phyloP scores from a whole-genome alignment of 2,113 vertebrate species.

The Buteo buteo region DNA sequence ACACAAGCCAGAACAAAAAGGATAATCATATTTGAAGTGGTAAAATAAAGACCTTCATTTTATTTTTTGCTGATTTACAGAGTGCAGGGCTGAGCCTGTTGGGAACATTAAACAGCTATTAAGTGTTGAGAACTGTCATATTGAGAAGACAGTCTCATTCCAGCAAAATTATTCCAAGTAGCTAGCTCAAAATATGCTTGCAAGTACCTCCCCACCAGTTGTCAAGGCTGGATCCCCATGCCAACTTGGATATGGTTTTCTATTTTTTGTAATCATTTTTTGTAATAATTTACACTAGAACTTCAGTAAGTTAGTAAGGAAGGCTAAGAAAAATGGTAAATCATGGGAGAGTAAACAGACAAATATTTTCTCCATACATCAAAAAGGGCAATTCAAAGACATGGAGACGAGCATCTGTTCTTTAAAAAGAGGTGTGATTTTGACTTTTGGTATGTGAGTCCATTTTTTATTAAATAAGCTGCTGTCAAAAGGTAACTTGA shows the following conservation, averaged over 20 bases:
- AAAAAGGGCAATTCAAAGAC: background rate
- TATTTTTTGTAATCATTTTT: background rate
- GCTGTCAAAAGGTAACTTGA: background rate
- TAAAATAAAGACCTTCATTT: constrained; percentile 41
- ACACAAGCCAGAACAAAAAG: constrained; percentile 39
- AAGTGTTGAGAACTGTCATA: constrained; percentile 15
- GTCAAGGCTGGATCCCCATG: background rate
- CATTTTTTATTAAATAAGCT: background rate
- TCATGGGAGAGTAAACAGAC: background rate
- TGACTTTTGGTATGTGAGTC: background rate
- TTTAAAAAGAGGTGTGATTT: background rate
- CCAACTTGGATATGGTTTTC: background rate
- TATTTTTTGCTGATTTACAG: constrained; percentile 51
- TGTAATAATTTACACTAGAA: background rate
- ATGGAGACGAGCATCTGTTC: background rate
- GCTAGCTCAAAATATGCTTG: constrained; percentile 16
- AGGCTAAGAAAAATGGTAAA: background rate
- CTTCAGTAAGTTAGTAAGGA: background rate
- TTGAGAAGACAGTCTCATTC: background rate
- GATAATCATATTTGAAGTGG: constrained; percentile 31
- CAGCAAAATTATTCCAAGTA: constrained; percentile 38
- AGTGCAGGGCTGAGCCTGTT: constrained; percentile 18
- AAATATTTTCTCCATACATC: background rate
- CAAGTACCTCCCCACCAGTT: background rate
- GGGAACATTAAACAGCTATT: constrained; percentile 24